phyloP scores from a whole-genome alignment of 2,797 vertebrate species.

The Chloroceryle inda region DNA sequence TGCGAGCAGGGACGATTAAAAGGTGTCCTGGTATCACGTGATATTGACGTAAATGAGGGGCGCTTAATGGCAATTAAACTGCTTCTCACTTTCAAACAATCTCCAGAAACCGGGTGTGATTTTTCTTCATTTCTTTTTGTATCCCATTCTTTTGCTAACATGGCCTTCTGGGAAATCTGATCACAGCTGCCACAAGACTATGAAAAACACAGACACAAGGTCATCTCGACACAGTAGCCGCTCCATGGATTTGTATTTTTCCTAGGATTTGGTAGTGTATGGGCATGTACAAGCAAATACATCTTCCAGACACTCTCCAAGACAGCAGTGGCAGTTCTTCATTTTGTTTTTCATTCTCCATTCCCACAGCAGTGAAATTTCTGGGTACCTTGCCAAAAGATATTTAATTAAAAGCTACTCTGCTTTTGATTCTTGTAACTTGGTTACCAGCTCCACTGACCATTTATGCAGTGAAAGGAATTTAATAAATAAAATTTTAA shows the following conservation, averaged over 20 bases:
- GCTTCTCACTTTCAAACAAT: neutral
- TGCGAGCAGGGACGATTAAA: neutral
- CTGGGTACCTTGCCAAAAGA: constrained; percentile 58
- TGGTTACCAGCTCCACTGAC: constrained; percentile 26
- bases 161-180: neutral
- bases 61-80: neutral
- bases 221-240: neutral
- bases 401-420: constrained; percentile 69
- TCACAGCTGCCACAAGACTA: accelerated
- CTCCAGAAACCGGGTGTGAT: neutral
- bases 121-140: neutral
- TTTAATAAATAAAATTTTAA: constrained; percentile 32
- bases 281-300: neutral
- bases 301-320: neutral
- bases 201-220: neutral
- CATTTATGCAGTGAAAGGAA: constrained; percentile 23
- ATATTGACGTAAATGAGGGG: neutral
- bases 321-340: neutral
- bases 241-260: neutral
- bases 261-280: neutral
- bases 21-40: neutral
- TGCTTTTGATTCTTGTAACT: constrained; percentile 46
- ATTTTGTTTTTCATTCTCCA: neutral
- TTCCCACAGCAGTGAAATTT: constrained; percentile 5
- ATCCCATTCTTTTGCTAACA: neutral